Percentiles rank a stretch among this genome's conserved stretches.
phyloP scores from a whole-genome alignment of 2,113 vertebrate species.

The Sterrhoptilus dennistouni region DNA sequence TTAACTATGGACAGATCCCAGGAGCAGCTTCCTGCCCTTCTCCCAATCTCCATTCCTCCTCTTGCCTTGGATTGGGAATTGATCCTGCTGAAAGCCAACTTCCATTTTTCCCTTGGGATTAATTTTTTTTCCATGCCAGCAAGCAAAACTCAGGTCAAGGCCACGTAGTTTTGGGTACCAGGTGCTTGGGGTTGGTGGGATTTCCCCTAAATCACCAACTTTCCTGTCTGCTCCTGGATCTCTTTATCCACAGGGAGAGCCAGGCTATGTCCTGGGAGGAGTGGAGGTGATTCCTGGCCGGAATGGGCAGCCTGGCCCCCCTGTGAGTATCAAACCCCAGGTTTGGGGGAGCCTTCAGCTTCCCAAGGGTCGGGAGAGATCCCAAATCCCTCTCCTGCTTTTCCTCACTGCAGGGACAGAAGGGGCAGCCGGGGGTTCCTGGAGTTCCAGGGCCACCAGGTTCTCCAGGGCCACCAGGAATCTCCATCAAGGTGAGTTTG shows the following conservation, averaged over 20 bases:
- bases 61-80: neutral
- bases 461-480: conserved; percentile 76
- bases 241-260: conserved; percentile 77
- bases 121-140: neutral
- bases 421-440: conserved; percentile 70
- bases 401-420: conserved; percentile 62
- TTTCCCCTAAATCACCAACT: neutral
- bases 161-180: neutral
- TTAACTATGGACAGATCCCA: neutral
- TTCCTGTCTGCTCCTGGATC: neutral
- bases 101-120: neutral
- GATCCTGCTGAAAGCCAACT: neutral
- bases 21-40: neutral
- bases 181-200: neutral
- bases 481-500: conserved; percentile 80
- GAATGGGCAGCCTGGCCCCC: conserved; percentile 83
- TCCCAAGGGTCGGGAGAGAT: neutral
- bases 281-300: conserved; percentile 79
- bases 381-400: neutral
- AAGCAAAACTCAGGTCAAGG: neutral
- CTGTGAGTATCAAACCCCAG: conserved; percentile 71
- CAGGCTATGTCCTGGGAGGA: conserved; percentile 84
- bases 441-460: conserved; percentile 79
- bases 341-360: neutral
- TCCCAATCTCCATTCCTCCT: neutral